phyloP scores from a whole-genome alignment of 2,888 invertebrate genomes.

The Thymelicus acteon region DNA sequence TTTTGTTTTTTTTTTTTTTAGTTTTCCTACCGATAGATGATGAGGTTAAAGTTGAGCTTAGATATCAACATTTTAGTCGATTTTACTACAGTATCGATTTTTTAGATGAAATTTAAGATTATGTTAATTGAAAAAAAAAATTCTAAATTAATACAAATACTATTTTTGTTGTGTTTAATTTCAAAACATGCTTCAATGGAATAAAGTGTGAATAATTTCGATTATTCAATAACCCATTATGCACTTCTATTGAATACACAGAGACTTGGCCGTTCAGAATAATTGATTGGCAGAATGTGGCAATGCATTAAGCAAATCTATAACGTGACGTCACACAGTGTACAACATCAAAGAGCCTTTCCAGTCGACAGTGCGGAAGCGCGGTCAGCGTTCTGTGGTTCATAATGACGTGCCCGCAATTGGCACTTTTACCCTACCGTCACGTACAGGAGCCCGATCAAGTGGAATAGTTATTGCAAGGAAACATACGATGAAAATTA shows the following conservation, averaged over 20 bases:
- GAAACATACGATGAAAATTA: not conserved
- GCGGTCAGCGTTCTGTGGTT: constrained; percentile 63
- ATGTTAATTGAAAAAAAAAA: too few relatives aligned
- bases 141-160: too few relatives aligned
- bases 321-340: constrained; percentile 29
- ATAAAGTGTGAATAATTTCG: too few relatives aligned
- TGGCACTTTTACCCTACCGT: constrained; percentile 70
- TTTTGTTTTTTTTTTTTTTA: not conserved
- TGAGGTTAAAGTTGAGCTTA: not conserved
- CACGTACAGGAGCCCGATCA: constrained; percentile 59
- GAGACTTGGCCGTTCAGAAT: not conserved
- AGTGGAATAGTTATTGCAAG: not conserved
- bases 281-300: not conserved
- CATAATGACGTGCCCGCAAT: constrained; percentile 69
- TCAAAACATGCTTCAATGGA: too few relatives aligned
- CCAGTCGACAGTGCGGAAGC: constrained; percentile 66
- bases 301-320: constrained; percentile 12
- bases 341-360: constrained; percentile 48
- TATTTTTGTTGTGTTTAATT: too few relatives aligned
- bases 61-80: too few relatives aligned
- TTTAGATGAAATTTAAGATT: too few relatives aligned
- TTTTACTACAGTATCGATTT: too few relatives aligned
- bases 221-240: too few relatives aligned
- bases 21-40: too few relatives aligned
- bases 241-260: not conserved